Conservation (phyloP, 92 coral and sea anemone genomes). For the Palythoa heliodiscus region DNA sequence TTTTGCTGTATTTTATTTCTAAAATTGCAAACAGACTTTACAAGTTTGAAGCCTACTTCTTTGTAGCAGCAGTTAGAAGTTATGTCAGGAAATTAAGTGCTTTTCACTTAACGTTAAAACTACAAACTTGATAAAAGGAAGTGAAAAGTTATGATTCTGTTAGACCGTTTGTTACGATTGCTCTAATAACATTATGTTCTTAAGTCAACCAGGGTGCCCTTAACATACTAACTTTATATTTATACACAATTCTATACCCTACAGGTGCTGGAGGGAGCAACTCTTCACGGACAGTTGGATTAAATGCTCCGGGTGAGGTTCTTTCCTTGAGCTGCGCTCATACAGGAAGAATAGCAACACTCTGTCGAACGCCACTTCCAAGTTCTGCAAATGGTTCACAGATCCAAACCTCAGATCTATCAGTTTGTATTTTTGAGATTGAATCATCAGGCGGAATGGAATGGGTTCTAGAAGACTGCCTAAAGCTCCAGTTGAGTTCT, state of each 20-base stretch:
- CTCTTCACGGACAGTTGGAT: slow-evolving; percentile 35
- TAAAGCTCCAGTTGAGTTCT: slow-evolving; percentile 68
- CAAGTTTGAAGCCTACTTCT: too few species aligned
- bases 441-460: slow-evolving; percentile 96
- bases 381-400: slow-evolving; percentile 26
- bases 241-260: neutral
- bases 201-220: too few species aligned
- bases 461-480: slow-evolving; percentile 90
- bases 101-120: too few species aligned
- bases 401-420: slow-evolving; percentile 47
- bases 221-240: too few species aligned
- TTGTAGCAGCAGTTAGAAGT: too few species aligned
- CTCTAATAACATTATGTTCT: too few species aligned
- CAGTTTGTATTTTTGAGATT: slow-evolving; percentile 94
- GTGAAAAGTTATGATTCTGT: too few species aligned
- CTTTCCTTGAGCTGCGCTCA: slow-evolving; percentile 90
- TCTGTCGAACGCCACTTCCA: slow-evolving; percentile 47
- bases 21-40: too few species aligned
- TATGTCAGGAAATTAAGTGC: too few species aligned
- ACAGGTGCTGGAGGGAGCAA: slow-evolving; percentile 27
- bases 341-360: slow-evolving; percentile 93
- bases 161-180: too few species aligned
- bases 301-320: slow-evolving; percentile 80
- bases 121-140: too few species aligned
- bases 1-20: too few species aligned